phyloP scores from a whole-genome alignment of 92 coral and sea anemone species.

The Ricordea florida region DNA sequence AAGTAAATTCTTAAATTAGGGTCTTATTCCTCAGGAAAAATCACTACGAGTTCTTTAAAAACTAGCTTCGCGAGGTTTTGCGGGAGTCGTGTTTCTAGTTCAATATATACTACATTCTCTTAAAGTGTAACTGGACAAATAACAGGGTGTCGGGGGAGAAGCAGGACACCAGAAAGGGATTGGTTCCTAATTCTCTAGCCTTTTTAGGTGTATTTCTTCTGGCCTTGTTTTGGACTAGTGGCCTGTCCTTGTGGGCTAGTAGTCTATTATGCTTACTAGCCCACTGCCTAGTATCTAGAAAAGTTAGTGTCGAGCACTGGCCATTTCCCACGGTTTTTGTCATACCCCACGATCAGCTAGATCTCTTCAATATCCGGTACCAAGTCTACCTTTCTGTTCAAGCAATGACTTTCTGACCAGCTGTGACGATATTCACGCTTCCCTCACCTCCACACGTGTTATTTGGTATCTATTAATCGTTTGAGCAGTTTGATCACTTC shows the following conservation, averaged over 20 bases:
- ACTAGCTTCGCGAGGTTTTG: too few relatives aligned
- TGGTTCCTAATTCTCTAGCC: too few relatives aligned
- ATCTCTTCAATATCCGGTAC: conserved; percentile 48
- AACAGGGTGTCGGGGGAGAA: too few relatives aligned
- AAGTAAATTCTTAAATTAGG: too few relatives aligned
- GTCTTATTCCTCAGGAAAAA: too few relatives aligned
- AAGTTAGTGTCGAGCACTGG: conserved; percentile 14
- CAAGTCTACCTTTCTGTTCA: not conserved
- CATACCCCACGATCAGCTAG: conserved; percentile 37
- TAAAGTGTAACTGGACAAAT: too few relatives aligned
- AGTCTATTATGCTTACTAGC: conserved; percentile 18
- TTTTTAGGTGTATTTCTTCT: too few relatives aligned
- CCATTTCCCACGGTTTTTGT: conserved; percentile 26
- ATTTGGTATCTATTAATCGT: conserved; percentile 12
- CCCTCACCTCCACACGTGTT: conserved; percentile 12
- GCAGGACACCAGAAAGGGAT: too few relatives aligned
- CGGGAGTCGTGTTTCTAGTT: too few relatives aligned
- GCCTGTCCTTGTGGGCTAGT: conserved; percentile 28
- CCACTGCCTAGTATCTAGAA: conserved; percentile 23
- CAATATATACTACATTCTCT: too few relatives aligned
- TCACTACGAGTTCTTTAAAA: too few relatives aligned
- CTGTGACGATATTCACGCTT: conserved; percentile 7
- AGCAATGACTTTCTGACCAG: conserved; percentile 16
- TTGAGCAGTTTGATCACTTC: not conserved
- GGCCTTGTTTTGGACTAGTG: conserved; percentile 40